Conservation (phyloP, 2,797 vertebrate genomes). For the Ctenopoma kingsleyae region DNA sequence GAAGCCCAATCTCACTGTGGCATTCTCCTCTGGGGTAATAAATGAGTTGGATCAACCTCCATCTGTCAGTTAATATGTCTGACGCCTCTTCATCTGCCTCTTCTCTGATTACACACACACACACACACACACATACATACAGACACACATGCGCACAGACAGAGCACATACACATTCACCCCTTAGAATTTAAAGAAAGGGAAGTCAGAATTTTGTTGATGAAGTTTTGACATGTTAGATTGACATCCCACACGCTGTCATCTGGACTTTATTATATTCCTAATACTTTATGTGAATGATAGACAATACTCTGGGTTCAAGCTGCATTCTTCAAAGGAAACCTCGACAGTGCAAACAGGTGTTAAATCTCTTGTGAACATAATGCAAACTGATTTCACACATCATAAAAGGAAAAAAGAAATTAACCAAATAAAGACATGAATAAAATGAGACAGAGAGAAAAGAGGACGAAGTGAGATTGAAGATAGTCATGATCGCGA, state of each 20-base stretch:
- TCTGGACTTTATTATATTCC: conserved; percentile 44
- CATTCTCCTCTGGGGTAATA: conserved; percentile 99
- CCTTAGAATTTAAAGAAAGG: conserved; percentile 53
- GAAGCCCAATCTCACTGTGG: conserved; percentile 99
- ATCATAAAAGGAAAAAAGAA: conserved; percentile 28
- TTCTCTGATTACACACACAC: conserved; percentile 78
- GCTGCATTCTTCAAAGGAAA: conserved; percentile 20
- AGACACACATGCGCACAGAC: conserved; percentile 27
- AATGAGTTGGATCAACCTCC: conserved; percentile 99
- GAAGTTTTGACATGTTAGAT: conserved; percentile 56
- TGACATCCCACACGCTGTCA: conserved; percentile 49
- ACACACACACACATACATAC: conserved; percentile 56
- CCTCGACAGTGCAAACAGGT: conserved; percentile 36
- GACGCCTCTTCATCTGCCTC: conserved; percentile 95
- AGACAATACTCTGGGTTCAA: conserved; percentile 9
- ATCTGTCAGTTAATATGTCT: conserved; percentile 99
- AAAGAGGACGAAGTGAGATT: conserved; percentile 39
- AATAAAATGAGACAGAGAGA: conserved; percentile 34
- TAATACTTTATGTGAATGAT: conserved; percentile 17
- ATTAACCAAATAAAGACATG: conserved; percentile 28
- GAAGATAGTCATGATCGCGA: conserved; percentile 51
- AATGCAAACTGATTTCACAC: conserved; percentile 20
- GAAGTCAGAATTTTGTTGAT: conserved; percentile 59
- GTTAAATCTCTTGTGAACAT: conserved; percentile 24
- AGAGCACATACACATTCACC: conserved; percentile 34